Base-by-base conservation (phyloP, 37 sponge, comb jelly and placozoan genomes). In the Mnemiopsis leidyi region DNA sequence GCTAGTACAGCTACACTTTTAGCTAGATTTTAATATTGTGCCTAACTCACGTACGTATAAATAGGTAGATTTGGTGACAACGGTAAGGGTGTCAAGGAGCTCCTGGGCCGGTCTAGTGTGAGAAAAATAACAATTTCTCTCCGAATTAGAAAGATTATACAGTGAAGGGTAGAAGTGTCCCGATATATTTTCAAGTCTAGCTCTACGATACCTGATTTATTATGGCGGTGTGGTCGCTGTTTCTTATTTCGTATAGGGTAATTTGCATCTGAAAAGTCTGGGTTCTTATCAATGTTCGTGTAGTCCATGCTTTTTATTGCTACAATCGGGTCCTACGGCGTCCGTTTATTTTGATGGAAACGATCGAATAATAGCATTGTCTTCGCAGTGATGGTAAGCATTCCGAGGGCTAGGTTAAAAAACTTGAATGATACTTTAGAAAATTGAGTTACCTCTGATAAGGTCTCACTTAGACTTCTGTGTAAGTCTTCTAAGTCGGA, bases 251-350 rank as follows among this genome's bases (percentile, higher is more conserved):
- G 75, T 71, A 28, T 13, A 71, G 75, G 25, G 75, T 71, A 71
- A 13, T 71, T 28, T 71, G 75, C 75, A 71, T 71, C 75, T 71
- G 75, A 71, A 71, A 71, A 23, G 75, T 71, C 75, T 71, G 30
- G 75, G 3, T 71, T 71, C 75, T 29, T 28, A 71, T 71, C 30
- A 71, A 71, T 18, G 75, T n/a, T 28, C 20, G 20, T 48, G 61
- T 48, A 48, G 13, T 48, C 61, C 61, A 48, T 48, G 61, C 61
- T 48, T 48, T 48, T 48, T 48, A n/a, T n/a, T n/a, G n/a, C n/a
- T n/a, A n/a, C n/a, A n/a, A n/a, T n/a, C n/a, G n/a, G n/a, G n/a
- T n/a, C n/a, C n/a, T n/a, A n/a, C n/a, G n/a, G n/a, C n/a, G n/a
- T n/a, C n/a, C n/a, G n/a, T n/a, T n/a, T n/a, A n/a, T n/a, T n/a